These are phyloP conservation scores for Catharus bicknelli DNA, from an alignment of 2,113 vertebrate genomes.

Conservation along the genomic window DNA sequence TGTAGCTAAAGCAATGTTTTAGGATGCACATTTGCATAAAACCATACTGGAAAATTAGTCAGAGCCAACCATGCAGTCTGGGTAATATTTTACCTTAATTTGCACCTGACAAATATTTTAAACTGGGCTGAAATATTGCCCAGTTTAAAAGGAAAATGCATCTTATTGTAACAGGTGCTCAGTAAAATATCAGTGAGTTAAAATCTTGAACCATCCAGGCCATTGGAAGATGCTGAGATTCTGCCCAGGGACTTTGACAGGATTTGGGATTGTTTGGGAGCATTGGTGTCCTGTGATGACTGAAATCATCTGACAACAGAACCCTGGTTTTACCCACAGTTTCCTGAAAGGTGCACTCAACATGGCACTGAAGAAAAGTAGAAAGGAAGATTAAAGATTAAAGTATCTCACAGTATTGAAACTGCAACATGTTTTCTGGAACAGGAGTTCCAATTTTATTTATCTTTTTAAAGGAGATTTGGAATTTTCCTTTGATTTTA, in stretches of 20 bases:
- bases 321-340: background rate
- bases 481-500: background rate
- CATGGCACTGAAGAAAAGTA: background rate
- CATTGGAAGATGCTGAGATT: background rate
- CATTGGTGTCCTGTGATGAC: background rate
- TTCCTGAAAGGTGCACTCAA: background rate
- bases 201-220: background rate
- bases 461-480: background rate
- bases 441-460: background rate
- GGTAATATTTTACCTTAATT: constrained; percentile 16
- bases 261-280: background rate
- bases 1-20: background rate
- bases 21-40: constrained; percentile 23
- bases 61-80: background rate
- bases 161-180: background rate
- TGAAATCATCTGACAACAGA: background rate
- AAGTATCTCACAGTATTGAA: background rate
- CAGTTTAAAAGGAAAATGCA: background rate
- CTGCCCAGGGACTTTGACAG: background rate
- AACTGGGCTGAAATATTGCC: background rate
- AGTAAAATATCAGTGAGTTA: background rate
- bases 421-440: background rate
- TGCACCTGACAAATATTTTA: background rate
- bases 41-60: background rate
- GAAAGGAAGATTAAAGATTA: background rate